Base-by-base conservation (phyloP, 2,888 invertebrate species). In the Apodemia hepburni region DNA sequence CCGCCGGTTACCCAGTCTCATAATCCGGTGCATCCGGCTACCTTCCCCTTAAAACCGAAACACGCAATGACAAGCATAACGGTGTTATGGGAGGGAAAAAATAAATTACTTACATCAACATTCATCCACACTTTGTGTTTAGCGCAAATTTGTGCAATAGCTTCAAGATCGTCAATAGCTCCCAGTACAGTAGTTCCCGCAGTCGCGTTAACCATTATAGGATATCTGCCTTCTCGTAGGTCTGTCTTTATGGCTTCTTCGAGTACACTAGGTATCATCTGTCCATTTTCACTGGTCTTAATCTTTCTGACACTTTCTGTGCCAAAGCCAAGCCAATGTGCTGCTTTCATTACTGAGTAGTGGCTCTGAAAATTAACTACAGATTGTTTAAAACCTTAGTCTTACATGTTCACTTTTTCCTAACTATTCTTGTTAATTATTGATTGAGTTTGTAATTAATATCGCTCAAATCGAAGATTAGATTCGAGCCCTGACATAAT, bases 291-390 rank as follows among this genome's bases (percentile, higher is more conserved):
- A 73, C 97, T 95, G 0, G 95, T 94, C 74, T 93, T 92, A 6
- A 98, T 93, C 70, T 91, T 78, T 42, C 93, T 83, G 33, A 93
- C 80, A 70, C 95, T 95, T 27, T 97, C 94, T 0, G 94, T 94
- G 0, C 98, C 98, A n/a, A 97, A 86, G 0, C 98, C 97, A 12
- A 97, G 87, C 94, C 96, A 96, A 71, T 96, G 94, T 0, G 96
- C 95, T 7, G 95, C 95, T 84, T 97, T 96, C 73, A 93, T 92
- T 15, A 97, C 93, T 1, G 97, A 97, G 76, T 97, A 98, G 80
- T 98, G 98, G 47, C 95, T 93, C 93, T 94, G 83, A 22, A 86
- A 88, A 65, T 64, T 33, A 18, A 27, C n/a, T n/a, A 45, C 4
- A 45, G 45, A n/a, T 45, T 45, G n/a, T 45, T 45, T 45, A 45